These are phyloP conservation scores for Romanogobio albipinnatus DNA, from an alignment of 2,113 vertebrate species.

Conservation along the genomic window DNA sequence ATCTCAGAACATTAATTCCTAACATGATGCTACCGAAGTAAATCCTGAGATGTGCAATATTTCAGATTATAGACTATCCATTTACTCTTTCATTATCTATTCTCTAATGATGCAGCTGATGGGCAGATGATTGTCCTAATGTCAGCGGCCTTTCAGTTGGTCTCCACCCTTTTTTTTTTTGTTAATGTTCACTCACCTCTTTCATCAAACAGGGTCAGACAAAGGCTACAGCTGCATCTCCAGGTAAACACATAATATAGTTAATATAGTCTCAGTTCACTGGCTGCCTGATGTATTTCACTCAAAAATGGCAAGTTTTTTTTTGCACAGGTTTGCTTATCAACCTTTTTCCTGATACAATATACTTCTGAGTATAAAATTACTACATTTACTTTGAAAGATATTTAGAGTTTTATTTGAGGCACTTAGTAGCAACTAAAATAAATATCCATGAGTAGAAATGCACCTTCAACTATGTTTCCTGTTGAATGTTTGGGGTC, in stretches of 20 bases:
- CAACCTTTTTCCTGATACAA: not conserved
- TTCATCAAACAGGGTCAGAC: slow-evolving; percentile 31
- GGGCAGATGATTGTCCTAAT: not conserved
- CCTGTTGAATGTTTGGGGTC: no score
- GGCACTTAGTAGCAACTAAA: not conserved
- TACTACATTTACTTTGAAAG: not conserved
- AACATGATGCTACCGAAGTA: not conserved
- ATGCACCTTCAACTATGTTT: no score
- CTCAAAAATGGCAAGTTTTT: not conserved
- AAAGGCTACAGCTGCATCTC: slow-evolving; percentile 14
- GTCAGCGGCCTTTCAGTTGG: not conserved
- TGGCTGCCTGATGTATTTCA: not conserved
- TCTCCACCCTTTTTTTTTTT: not conserved
- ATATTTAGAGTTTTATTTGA: not conserved
- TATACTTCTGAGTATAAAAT: not conserved
- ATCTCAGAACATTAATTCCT: not conserved
- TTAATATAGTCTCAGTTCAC: not conserved
- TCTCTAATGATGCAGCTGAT: slow-evolving; percentile 3
- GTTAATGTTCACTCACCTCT: slow-evolving; percentile 1
- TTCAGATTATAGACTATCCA: not conserved
- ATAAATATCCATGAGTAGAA: not conserved
- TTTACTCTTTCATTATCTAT: slow-evolving; percentile 1
- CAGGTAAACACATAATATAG: slow-evolving; percentile 24
- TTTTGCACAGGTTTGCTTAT: no score
- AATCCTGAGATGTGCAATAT: not conserved